Percentiles rank a stretch among this genome's conserved stretches.
These are phyloP conservation scores for Vulpes ferrilata DNA, from an alignment of 2,113 vertebrate genomes.

Conservation along the genomic window DNA sequence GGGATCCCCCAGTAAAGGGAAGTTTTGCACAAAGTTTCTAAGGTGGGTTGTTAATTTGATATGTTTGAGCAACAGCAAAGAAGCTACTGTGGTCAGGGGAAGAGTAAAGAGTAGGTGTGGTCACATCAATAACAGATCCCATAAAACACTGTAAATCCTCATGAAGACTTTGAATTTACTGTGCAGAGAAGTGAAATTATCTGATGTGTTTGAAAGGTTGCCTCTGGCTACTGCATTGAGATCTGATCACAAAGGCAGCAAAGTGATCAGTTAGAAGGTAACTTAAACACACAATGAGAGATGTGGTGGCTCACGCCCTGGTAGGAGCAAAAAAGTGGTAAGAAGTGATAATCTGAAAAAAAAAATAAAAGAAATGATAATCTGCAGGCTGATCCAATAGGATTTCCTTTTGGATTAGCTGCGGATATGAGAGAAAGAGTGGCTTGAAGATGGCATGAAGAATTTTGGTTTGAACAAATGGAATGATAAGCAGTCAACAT, in stretches of 20 bases:
- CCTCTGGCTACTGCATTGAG: not conserved
- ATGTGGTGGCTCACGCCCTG: not conserved
- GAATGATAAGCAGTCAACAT: not conserved
- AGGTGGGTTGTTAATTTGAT: not conserved
- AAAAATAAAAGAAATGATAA: not conserved
- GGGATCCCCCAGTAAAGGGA: not conserved
- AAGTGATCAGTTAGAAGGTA: not conserved
- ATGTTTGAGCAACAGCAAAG: not conserved
- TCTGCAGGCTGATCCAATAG: not conserved
- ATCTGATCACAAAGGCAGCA: not conserved
- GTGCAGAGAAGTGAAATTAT: not conserved
- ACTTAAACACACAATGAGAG: not conserved
- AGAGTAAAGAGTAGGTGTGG: not conserved
- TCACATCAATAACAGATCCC: not conserved
- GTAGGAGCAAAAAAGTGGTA: not conserved
- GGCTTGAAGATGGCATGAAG: not conserved
- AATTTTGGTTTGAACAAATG: not conserved
- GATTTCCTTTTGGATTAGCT: not conserved
- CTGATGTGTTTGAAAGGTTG: not conserved
- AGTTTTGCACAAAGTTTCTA: not conserved
- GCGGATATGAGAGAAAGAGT: not conserved
- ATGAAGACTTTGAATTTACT: not conserved
- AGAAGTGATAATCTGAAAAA: not conserved
- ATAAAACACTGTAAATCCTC: not conserved
- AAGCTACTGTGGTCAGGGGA: not conserved